Base-by-base conservation (phyloP, 2,888 invertebrate species). In the Cheilosia vernalis region DNA sequence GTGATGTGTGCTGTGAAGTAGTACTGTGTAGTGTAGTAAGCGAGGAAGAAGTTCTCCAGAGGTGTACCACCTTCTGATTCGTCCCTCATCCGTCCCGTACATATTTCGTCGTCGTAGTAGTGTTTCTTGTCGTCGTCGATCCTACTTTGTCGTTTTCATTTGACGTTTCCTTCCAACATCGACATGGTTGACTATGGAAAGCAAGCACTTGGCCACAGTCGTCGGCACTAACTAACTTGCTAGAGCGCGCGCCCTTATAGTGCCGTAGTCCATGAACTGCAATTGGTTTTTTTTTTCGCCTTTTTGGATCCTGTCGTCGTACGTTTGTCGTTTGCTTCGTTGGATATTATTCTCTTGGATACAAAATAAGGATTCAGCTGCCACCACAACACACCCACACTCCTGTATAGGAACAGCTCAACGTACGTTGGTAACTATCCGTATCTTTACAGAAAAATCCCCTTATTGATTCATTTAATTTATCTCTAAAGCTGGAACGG, bases 381-480 rank as follows among this genome's bases (percentile, higher is more conserved):
- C 30, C 27, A 15, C 30, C 17, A 13, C 13, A 4, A 15, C 6
- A 13, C 27, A 27, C 27, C 33, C n/a, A 40, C 63, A 49, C 51
- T 37, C 37, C 47, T 42, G 5, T 4, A 30, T 55, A 55, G 33
- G 33, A 17, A 55, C 47, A n/a, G 10, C 37, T 37, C 30, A 30
- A 30, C 9, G 37, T 37, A 37, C 37, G 37, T 13, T 37, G n/a
- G 33, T 70, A 78, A 66, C 66, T 67, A 77, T 47, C 37, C 19
- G 30, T 67, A 70, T 47, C 37, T 37, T 19, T 15, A 49, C 10
- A 37, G 19, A 51, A 77, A 33, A 76, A 56, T 66, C 74, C 58
- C 60, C 60, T 84, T 70, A 81, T 81, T 81, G 81, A 85, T 85
- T 85, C 70, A 70, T 67, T 81, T 76, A 70, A 85, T 60, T 80